These are phyloP conservation scores for Micromussa lordhowensis DNA, from an alignment of 92 coral and sea anemone species.

Conservation along the genomic window DNA sequence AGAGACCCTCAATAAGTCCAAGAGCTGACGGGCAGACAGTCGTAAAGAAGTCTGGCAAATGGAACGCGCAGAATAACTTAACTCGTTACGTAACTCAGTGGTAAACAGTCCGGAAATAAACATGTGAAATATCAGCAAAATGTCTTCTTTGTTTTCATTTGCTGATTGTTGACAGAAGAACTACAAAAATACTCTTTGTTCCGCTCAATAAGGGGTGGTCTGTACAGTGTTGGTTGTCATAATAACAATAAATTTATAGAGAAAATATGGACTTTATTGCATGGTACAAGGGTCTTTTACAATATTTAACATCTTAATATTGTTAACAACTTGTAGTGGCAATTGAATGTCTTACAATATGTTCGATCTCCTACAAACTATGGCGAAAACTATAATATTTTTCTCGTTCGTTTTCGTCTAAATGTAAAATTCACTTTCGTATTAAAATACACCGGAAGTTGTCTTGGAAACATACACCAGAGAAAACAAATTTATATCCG, in stretches of 20 bases:
- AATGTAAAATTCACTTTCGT: neutral
- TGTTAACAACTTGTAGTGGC: slow-evolving; percentile 33
- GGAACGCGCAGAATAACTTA: neutral
- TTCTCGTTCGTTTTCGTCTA: neutral
- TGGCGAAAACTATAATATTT: neutral
- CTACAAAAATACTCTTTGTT: neutral
- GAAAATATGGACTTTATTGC: slow-evolving; percentile 48
- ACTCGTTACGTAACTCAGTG: slow-evolving; percentile 11
- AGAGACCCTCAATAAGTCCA: neutral
- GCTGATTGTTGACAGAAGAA: slow-evolving; percentile 1
- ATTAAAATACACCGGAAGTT: neutral
- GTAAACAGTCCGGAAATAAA: slow-evolving; percentile 32
- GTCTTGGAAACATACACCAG: slow-evolving; percentile 12
- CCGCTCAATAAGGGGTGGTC: slow-evolving; percentile 28
- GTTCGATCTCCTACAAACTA: neutral
- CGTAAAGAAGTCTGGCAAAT: neutral
- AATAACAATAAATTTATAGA: slow-evolving; percentile 26
- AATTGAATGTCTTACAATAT: neutral
- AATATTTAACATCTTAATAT: neutral
- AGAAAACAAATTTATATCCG: slow-evolving; percentile 5
- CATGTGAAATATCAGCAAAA: slow-evolving; percentile 8
- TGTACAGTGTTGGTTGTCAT: slow-evolving; percentile 34
- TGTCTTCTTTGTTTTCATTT: neutral
- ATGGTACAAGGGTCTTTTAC: slow-evolving; percentile 17
- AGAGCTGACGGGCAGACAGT: neutral